Percentiles rank a stretch among this genome's conserved stretches.
phyloP scores from a whole-genome alignment of 2,113 vertebrate genomes.

The Phylloscopus whistleri region DNA sequence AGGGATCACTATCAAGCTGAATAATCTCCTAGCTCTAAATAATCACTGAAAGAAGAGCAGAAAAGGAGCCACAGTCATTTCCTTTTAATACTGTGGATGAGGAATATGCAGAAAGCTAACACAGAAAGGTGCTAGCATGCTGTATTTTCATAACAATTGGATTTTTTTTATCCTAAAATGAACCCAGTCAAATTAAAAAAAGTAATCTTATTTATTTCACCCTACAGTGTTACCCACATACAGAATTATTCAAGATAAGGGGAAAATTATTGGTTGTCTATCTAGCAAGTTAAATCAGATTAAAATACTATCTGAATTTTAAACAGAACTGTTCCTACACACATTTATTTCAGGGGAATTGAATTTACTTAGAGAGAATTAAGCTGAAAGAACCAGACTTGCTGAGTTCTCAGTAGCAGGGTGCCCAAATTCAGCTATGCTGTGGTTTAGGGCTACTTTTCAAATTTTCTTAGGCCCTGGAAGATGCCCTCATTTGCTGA shows the following conservation, averaged over 20 bases:
- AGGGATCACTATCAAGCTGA: not conserved
- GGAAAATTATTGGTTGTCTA: slow-evolving; percentile 54
- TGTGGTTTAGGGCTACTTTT: not conserved
- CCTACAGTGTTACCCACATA: not conserved
- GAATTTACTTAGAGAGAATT: not conserved
- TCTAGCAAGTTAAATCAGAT: slow-evolving; percentile 36
- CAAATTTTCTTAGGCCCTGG: not conserved
- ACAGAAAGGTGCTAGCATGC: not conserved
- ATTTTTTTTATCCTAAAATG: not conserved
- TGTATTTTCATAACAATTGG: not conserved
- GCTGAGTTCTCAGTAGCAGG: not conserved
- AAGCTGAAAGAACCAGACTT: not conserved
- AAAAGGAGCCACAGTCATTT: not conserved
- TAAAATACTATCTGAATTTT: slow-evolving; percentile 50
- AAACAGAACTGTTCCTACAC: slow-evolving; percentile 55
- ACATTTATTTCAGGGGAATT: slow-evolving; percentile 5
- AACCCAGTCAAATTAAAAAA: slow-evolving; percentile 7
- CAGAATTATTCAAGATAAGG: slow-evolving; percentile 29
- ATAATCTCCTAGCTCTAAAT: slow-evolving; percentile 14
- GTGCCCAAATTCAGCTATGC: not conserved
- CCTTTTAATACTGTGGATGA: not conserved
- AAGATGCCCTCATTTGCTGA: not conserved
- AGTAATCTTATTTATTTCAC: slow-evolving; percentile 28
- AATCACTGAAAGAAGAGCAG: not conserved
- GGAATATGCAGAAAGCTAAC: not conserved